phyloP scores from a whole-genome alignment of 2,113 vertebrate species.

The Mungos mungo region DNA sequence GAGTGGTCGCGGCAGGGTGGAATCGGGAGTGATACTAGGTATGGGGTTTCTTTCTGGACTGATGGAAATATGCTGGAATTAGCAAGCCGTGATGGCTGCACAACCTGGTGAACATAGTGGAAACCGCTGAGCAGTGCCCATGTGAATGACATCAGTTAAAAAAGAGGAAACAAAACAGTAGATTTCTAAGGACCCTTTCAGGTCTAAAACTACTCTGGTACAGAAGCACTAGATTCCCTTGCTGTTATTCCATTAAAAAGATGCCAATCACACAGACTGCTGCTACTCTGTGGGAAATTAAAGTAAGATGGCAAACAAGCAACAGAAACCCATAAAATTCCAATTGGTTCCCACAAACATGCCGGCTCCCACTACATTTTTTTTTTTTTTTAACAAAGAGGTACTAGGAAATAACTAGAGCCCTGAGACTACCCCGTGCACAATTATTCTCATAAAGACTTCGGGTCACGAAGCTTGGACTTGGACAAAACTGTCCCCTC shows the following conservation, averaged over 20 bases:
- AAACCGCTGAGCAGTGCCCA: not conserved
- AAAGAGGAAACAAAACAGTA: not conserved
- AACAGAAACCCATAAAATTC: not conserved
- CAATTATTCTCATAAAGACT: not conserved
- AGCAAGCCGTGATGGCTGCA: not conserved
- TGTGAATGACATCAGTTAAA: not conserved
- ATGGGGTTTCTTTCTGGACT: not conserved
- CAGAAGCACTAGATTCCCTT: not conserved
- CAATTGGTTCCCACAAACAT: not conserved
- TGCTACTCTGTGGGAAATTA: not conserved
- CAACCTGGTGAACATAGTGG: not conserved
- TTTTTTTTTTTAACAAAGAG: not conserved
- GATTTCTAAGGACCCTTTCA: not conserved
- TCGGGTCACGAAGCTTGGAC: not conserved
- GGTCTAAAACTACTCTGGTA: not conserved
- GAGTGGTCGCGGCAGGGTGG: not conserved
- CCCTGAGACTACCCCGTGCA: not conserved
- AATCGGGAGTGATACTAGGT: not conserved
- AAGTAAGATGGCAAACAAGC: not conserved
- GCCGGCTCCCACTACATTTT: not conserved
- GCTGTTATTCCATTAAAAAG: not conserved
- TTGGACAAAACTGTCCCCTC: not conserved
- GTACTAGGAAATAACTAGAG: not conserved
- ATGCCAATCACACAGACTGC: not conserved
- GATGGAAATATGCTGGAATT: not conserved